Base-by-base conservation (phyloP, 2,113 vertebrate species). In the Chaenocephalus aceratus region DNA sequence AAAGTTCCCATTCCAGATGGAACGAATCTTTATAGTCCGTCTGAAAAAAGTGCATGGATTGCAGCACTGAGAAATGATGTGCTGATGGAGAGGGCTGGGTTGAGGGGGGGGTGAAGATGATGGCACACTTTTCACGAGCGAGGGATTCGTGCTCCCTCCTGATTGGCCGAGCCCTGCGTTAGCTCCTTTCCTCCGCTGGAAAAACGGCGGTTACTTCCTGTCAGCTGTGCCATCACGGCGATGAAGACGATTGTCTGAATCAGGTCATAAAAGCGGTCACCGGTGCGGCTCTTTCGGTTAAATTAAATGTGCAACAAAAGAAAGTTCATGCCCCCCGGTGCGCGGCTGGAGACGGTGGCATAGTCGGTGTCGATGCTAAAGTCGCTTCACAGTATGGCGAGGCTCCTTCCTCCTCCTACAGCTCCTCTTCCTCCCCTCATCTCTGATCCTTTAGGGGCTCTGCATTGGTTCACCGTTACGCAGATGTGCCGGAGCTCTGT, bases 291-390 rank as follows among this genome's bases (percentile, higher is more conserved):
- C 80, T 86, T 54, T 75, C 34, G 82, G 65, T 92, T 88, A 87
- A 91, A 91, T 90, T 56, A 86, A 90, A 93, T 88, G 88, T 93
- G 93, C 91, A 93, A 91, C 83, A 86, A 88, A 86, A 82, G 8
- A 82, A 82, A 79, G 74, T 61, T 80, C 6, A 30, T 77, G 56
- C 48, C 85, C 30, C 79, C 15, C 65, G 64, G 79, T 72, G 80
- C 67, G 82, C 54, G 49, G 83, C 67, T 75, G 16, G 11, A 58
- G 65, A 79, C 14, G 83, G 80, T 66, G 86, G 80, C 75, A 66
- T 70, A 67, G 75, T 88, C 72, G 56, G 70, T 76, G 49, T 63
- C 54, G 66, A 51, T 83, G 75, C 10, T 62, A 26, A 52, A 75
- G 86, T 91, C 87, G 23, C 23, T 90, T 94, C 92, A 94, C 92